A percentile compares a stretch with the other conserved stretches of the same genome.
These are phyloP conservation scores for Zapus hudsonius DNA, from an alignment of 2,113 vertebrate species.

Conservation along the genomic window DNA sequence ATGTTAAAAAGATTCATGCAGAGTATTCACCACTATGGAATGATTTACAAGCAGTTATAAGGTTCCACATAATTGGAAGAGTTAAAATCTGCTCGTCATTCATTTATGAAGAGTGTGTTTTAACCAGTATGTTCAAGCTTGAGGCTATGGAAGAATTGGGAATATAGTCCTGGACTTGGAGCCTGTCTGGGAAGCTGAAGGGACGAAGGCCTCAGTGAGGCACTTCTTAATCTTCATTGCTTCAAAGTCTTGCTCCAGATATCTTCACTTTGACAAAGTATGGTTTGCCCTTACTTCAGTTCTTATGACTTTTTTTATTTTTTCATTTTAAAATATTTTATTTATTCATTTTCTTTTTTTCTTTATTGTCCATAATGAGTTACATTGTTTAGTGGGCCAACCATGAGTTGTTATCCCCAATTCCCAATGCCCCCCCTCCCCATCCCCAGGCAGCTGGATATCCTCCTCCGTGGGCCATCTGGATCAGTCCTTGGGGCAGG, in stretches of 20 bases:
- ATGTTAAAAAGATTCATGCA: background rate
- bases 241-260: conserved; percentile 44
- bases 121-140: background rate
- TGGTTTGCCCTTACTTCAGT: conserved; percentile 35
- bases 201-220: background rate
- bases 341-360: too few relatives aligned
- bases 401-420: too few relatives aligned
- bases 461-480: too few relatives aligned
- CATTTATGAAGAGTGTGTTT: background rate
- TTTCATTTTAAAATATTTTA: too few relatives aligned
- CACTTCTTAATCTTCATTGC: background rate
- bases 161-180: background rate
- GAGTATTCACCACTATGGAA: background rate
- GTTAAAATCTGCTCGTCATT: background rate
- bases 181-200: background rate
- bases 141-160: background rate
- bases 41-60: background rate
- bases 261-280: conserved; percentile 45
- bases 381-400: too few relatives aligned
- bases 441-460: too few relatives aligned
- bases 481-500: too few relatives aligned
- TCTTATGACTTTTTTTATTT: conserved; percentile 40
- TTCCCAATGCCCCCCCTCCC: too few relatives aligned
- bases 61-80: background rate
- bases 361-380: too few relatives aligned